Base-by-base conservation (phyloP, 2,113 vertebrate genomes). In the Callipepla squamata region DNA sequence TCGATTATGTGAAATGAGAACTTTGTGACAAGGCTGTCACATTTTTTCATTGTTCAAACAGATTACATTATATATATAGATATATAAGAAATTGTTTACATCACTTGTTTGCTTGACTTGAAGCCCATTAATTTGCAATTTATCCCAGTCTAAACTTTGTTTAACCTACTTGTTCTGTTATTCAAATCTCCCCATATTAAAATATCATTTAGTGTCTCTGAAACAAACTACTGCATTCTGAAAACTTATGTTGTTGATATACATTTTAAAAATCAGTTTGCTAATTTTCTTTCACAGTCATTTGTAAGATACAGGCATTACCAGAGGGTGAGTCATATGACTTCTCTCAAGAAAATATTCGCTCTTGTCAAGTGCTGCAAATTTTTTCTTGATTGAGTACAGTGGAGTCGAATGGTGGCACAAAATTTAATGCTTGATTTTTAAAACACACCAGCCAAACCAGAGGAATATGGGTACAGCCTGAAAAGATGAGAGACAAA, bases 31-130 rank as follows among this genome's bases (percentile, higher is more conserved):
- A 30, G 12, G 23, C 70, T 82, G 47, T 95, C 91, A 78, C 66
- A 93, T 44, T 83, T 87, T 61, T 32, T 91, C 63, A 42, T 32
- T 95, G 65, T 86, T 95, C 96, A 93, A 97, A 94, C 45, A 95
- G 65, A 5, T 96, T 92, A 92, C 80, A 89, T 65, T 89, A 88
- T 90, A n/a, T n/a, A 32, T 90, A 61, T 50, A 28, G 11, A 68
- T 83, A 7, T 40, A 40, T 40, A 67, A 87, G 32, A 79, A 96
- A 83, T 77, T 57, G 36, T 80, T 95, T 80, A 84, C 76, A 89
- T 48, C 26, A 8, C 7, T 93, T 96, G 40, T 16, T 67, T 89
- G 23, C 73, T 82, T 94, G 50, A 91, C 78, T 79, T 87, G 75
- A 78, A 91, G 80, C 28, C 50, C 53, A 89, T 47, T 96, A n/a